Evolutionary conservation across 2,888 invertebrate species (phyloP), one percentile per base, ranked within the genome.

Genomic region (Nineta flava): DNA sequence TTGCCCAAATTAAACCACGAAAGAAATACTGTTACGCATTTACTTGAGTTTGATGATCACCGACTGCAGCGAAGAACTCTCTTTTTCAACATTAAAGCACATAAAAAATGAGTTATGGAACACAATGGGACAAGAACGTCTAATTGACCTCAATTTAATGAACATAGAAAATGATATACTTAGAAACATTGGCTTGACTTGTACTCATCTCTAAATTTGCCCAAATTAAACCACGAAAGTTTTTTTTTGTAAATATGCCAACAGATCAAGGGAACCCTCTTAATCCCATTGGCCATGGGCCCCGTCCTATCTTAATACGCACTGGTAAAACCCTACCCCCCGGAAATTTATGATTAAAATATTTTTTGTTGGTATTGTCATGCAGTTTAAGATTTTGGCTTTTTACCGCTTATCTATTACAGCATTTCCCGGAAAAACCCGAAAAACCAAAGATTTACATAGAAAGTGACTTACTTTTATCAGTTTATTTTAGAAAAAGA

Each of bases 1-100:
- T n/a, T n/a, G 32, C 32, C 47, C 26, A 19, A 19, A 16, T 45
- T 45, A 10, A 15, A 19, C n/a, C n/a, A n/a, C n/a, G n/a, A n/a
- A n/a, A 51, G 52, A 54, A 53, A 54, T 54, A 43, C 46, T 46
- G 21, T 54, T 53, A 52, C 55, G 57, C 55, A 51, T 50, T 51
- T n/a, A n/a, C n/a, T n/a, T n/a, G n/a, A n/a, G n/a, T n/a, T n/a
- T n/a, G n/a, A n/a, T n/a, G n/a, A n/a, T 52, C 45, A 52, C 52
- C 40, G 53, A 53, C 53, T 53, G 53, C 53, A 50, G 52, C 46
- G 50, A 46, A 17, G 46, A 53, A 53, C 52, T 47, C 47, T 53
- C 51, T 53, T 52, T 53, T 53, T 50, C 52, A 50, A 53, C 49
- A 34, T 53, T 50, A 48, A 51, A 51, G 45, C 50, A 48, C 21